Evolutionary conservation across 2,113 vertebrate species (phyloP).

Genomic region (Melospiza georgiana): DNA sequence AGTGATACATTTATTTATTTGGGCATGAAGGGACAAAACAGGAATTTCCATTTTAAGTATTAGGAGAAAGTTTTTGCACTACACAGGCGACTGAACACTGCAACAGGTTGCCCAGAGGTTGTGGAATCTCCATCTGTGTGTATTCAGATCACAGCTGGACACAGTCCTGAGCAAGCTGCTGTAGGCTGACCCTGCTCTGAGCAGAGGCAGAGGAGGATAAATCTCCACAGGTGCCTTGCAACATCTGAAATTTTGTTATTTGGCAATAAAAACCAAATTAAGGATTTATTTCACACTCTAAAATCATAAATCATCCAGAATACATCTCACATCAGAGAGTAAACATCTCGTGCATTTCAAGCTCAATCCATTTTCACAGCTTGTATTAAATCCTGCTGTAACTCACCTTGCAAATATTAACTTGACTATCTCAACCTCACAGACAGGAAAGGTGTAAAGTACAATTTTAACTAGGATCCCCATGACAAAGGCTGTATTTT

Average conservation of each 20-base stretch:
- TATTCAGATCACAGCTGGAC: neutral
- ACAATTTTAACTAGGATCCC: neutral
- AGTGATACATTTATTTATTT: too few species aligned
- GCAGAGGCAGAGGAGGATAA: neutral
- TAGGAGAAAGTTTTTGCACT: neutral
- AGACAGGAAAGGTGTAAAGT: neutral
- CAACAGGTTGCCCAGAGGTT: neutral
- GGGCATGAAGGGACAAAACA: neutral
- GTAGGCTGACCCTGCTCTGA: neutral
- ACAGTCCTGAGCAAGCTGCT: neutral
- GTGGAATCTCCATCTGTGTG: neutral
- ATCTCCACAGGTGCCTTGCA: neutral
- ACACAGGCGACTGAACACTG: fast-evolving
- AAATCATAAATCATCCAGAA: neutral
- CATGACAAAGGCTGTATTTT: neutral
- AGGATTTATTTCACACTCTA: neutral
- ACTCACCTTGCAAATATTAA: neutral
- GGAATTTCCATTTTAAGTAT: neutral
- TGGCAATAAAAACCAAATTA: neutral
- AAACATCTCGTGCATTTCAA: neutral
- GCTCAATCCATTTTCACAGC: conserved; percentile 9
- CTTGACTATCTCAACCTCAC: neutral
- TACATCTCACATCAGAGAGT: neutral
- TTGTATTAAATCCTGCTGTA: neutral
- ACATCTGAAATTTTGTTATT: neutral